phyloP scores from a whole-genome alignment of 1,140 invertebrate genomes.

The Monomorium pharaonis region DNA sequence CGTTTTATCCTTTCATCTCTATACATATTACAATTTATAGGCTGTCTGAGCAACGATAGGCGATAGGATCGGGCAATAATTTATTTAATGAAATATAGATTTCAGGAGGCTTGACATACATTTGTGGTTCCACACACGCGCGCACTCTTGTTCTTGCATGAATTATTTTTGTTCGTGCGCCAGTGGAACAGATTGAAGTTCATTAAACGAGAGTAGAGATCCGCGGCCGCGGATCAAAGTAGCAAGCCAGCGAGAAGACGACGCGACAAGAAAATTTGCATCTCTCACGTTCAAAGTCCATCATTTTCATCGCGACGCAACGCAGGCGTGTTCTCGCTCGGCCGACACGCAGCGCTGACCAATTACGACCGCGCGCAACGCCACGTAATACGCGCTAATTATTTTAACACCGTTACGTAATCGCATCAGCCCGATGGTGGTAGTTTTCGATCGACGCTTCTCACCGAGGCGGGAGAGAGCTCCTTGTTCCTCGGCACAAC shows the following conservation, averaged over 20 bases:
- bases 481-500: background rate
- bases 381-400: slow-evolving; percentile 73
- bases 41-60: background rate
- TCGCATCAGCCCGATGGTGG: slow-evolving; percentile 41
- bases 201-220: background rate
- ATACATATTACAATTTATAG: background rate
- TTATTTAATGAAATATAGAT: background rate
- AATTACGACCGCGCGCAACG: slow-evolving; percentile 62
- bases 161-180: background rate
- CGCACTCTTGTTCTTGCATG: background rate
- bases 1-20: background rate
- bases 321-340: slow-evolving; percentile 26
- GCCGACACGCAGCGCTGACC: slow-evolving; percentile 36
- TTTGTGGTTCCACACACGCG: background rate
- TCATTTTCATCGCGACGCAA: background rate
- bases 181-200: background rate
- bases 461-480: background rate
- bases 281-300: background rate
- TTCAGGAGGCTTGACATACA: too few species aligned
- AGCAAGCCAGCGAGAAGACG: background rate
- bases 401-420: slow-evolving; percentile 75
- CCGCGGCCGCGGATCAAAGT: background rate
- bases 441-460: slow-evolving; percentile 64
- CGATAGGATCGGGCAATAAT: background rate
- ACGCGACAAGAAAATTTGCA: slow-evolving; percentile 20